Base-by-base conservation (phyloP, 1,140 invertebrate genomes). In the Rhynchophorus ferrugineus region DNA sequence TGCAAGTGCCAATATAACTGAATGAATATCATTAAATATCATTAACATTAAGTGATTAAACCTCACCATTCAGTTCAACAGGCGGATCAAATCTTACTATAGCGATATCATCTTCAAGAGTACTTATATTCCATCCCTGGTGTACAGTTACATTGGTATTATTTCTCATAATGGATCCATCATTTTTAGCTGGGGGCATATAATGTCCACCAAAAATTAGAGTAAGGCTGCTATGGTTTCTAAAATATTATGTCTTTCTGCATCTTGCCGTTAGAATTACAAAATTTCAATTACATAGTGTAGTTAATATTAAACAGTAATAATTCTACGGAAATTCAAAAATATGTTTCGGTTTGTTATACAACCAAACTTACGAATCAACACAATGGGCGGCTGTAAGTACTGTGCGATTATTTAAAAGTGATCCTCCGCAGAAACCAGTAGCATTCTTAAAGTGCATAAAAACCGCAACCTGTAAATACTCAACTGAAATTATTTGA, bases 351-450 rank as follows among this genome's bases (percentile, higher is more conserved):
- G n/a, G n/a, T n/a, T n/a, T n/a, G n/a, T n/a, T n/a, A n/a, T n/a
- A n/a, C n/a, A 18, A 18, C 1, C 48, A 42, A 24, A 21, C 48
- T 49, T 38, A 51, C 49, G 11, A 3, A 7, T 44, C 57, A 21
- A 70, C 52, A 57, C 79, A 81, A 59, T 81, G 79, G 13, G 75
- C 78, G 3, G 79, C 78, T 5, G 76, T 78, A 0, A 80, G 45
- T 33, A 78, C 65, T 56, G 64, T 76, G 1, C 64, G 46, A 3
- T 63, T 56, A 8, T 62, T 64, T 44, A 80, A 70, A 6, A 82
- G 62, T 0, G 74, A 71, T 13, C 73, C 79, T 9, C 78, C 78
- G 52, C 79, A 82, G 49, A 72, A 69, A 38, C 35, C 11, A 44
- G 44, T n/a, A 19, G 18, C 3, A 22, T 22, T 39, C 38, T 39